Conservation (phyloP, 2,113 vertebrate genomes). For the Thomomys bottae region DNA sequence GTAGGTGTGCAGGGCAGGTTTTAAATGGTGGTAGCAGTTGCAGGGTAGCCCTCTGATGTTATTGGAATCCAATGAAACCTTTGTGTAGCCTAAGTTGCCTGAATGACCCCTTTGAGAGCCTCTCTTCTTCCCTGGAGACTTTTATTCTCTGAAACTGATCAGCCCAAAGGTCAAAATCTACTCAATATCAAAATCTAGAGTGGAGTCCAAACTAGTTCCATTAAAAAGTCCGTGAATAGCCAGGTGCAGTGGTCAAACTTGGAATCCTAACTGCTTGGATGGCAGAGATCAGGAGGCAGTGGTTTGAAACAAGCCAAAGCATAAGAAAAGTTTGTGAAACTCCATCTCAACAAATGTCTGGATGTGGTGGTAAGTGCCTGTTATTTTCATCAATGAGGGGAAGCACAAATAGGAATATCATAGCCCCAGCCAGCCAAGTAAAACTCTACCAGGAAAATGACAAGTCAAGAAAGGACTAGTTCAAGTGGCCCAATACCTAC, state of each 20-base stretch:
- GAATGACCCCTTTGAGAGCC: background rate
- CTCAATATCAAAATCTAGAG: constrained; percentile 1
- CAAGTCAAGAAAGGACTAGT: too few relatives aligned
- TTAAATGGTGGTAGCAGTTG: background rate
- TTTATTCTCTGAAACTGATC: constrained; percentile 15
- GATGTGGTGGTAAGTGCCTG: too few relatives aligned
- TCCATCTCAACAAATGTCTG: background rate
- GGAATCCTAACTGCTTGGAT: too few relatives aligned
- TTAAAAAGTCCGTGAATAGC: background rate
- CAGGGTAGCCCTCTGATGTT: background rate
- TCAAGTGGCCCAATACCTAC: too few relatives aligned
- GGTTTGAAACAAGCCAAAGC: too few relatives aligned
- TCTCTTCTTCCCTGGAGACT: constrained; percentile 8
- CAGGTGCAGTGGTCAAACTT: too few relatives aligned
- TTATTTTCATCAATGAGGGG: too few relatives aligned
- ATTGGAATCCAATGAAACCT: background rate
- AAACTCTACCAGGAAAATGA: too few relatives aligned
- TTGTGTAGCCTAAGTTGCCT: background rate
- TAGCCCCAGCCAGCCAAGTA: too few relatives aligned
- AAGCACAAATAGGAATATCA: too few relatives aligned
- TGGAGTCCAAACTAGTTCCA: background rate
- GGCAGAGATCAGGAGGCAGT: too few relatives aligned
- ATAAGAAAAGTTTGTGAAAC: too few relatives aligned
- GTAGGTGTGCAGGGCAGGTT: background rate
- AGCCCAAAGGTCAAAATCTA: background rate